These are phyloP conservation scores for Drosophila navojoa DNA, from an alignment of 1,140 invertebrate genomes.

Conservation along the genomic window DNA sequence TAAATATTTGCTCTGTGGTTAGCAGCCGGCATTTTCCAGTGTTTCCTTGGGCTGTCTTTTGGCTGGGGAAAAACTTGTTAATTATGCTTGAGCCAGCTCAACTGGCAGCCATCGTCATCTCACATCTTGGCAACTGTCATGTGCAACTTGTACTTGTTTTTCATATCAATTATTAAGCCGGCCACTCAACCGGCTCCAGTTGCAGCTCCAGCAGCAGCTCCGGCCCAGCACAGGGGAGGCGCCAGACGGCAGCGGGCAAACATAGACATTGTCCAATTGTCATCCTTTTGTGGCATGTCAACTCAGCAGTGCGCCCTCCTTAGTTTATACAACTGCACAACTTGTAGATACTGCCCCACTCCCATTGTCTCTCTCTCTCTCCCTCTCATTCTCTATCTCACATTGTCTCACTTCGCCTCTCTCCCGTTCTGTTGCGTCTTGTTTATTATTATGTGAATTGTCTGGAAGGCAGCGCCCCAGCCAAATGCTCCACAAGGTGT, in stretches of 20 bases:
- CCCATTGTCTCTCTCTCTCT: conserved; percentile 3
- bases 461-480: conserved; percentile 40
- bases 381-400: not conserved
- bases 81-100: conserved; percentile 62
- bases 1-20: conserved; percentile 68
- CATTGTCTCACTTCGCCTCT: not conserved
- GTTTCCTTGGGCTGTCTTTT: conserved; percentile 15
- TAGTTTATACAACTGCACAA: conserved; percentile 80
- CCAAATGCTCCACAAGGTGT: conserved; percentile 60
- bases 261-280: conserved; percentile 75
- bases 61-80: conserved; percentile 69
- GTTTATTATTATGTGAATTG: conserved; percentile 77
- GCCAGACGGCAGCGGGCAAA: conserved; percentile 62
- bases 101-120: conserved; percentile 8
- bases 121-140: conserved; percentile 60
- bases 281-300: conserved; percentile 68
- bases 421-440: conserved; percentile 40
- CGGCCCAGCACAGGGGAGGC: not conserved
- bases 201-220: not conserved
- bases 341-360: conserved; percentile 52
- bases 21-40: conserved; percentile 55
- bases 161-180: conserved; percentile 79
- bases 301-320: conserved; percentile 42
- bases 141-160: conserved; percentile 64
- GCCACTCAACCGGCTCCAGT: conserved; percentile 31